Percentiles rank a stretch among this genome's conserved stretches.
Conservation (phyloP, 2,888 invertebrate genomes). For the Pseudoips prasinana region DNA sequence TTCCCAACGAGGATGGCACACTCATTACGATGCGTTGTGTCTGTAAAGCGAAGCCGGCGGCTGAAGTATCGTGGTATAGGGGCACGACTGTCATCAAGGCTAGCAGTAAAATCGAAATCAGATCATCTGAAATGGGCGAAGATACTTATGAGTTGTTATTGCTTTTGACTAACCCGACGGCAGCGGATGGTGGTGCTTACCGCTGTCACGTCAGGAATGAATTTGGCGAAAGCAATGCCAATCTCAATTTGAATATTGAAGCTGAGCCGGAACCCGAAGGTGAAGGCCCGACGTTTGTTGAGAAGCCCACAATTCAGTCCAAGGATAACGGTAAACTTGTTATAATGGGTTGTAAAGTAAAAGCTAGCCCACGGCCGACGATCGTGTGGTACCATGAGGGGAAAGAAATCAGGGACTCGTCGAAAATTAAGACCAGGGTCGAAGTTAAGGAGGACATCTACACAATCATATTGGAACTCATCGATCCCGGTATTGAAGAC, state of each 20-base stretch:
- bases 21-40: slow-evolving; percentile 98
- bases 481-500: slow-evolving; percentile 96
- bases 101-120: slow-evolving; percentile 92
- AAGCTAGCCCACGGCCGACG: slow-evolving; percentile 76
- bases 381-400: slow-evolving; percentile 79
- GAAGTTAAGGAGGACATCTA: slow-evolving; percentile 91
- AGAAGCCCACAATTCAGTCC: slow-evolving; percentile 93
- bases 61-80: slow-evolving; percentile 97
- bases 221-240: slow-evolving; percentile 98
- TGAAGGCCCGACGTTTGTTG: slow-evolving; percentile 96
- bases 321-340: slow-evolving; percentile 81
- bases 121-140: slow-evolving; percentile 88
- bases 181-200: slow-evolving; percentile 81
- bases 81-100: slow-evolving; percentile 93
- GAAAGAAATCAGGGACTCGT: slow-evolving; percentile 88
- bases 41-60: slow-evolving; percentile 97
- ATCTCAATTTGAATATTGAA: slow-evolving; percentile 97
- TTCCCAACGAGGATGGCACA: slow-evolving; percentile 98
- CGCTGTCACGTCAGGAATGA: slow-evolving; percentile 97
- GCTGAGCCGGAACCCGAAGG: slow-evolving; percentile 97
- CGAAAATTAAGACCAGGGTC: slow-evolving; percentile 90
- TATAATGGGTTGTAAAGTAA: slow-evolving; percentile 76
- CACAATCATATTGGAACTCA: slow-evolving; percentile 92
- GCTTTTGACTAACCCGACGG: slow-evolving; percentile 75
- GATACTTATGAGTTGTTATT: slow-evolving; percentile 94